Evolutionary conservation across 2,113 vertebrate species (phyloP).

Genomic region (Anhinga rufa): DNA sequence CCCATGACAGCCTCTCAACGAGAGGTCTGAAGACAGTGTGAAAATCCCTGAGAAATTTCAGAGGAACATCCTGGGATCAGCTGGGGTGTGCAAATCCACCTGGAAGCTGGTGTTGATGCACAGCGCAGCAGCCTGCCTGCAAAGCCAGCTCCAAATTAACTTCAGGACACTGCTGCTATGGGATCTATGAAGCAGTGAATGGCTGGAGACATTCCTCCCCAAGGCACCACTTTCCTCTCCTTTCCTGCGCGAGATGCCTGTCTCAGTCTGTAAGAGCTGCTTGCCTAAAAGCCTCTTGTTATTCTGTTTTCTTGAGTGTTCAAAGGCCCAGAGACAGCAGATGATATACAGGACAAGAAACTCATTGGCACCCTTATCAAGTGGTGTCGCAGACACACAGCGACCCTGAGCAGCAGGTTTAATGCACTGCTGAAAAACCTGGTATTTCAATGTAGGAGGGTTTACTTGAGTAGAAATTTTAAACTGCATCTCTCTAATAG

Average conservation of each 20-base stretch:
- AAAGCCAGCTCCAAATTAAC: neutral
- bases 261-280: neutral
- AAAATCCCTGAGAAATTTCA: conserved; percentile 24
- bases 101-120: neutral
- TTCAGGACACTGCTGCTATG: too few relatives aligned
- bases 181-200: rapidly evolving
- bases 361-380: rapidly evolving
- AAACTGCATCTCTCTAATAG: neutral
- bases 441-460: rapidly evolving
- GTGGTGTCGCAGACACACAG: neutral
- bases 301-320: neutral
- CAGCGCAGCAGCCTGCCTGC: neutral
- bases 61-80: neutral
- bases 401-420: neutral
- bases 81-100: neutral
- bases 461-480: neutral
- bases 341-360: neutral
- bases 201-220: neutral
- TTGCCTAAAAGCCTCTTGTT: neutral
- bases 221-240: neutral
- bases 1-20: neutral
- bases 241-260: neutral
- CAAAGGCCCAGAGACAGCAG: neutral
- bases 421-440: neutral
- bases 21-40: neutral